Evolutionary conservation across 2,113 vertebrate species (phyloP).

Genomic region (Rostratula benghalensis): DNA sequence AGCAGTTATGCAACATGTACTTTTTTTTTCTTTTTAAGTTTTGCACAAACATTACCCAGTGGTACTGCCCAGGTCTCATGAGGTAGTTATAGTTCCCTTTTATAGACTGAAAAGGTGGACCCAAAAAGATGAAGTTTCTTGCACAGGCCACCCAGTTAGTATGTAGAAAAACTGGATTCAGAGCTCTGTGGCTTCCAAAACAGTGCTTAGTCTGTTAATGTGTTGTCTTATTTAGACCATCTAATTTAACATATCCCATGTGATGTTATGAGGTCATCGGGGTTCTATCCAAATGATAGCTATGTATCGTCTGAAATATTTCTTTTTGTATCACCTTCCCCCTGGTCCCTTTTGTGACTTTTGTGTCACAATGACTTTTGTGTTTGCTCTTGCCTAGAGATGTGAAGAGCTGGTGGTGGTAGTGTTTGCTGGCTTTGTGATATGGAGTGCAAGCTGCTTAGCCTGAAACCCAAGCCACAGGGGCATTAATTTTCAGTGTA

Average conservation of each 20-base stretch:
- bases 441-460: not conserved
- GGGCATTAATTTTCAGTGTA: not conserved
- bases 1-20: not conserved
- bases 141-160: conserved; percentile 4
- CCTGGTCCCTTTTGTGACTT: fast-evolving
- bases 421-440: conserved; percentile 18
- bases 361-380: not conserved
- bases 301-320: not conserved
- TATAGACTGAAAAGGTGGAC: not conserved
- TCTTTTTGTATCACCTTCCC: not conserved
- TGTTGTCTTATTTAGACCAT: conserved; percentile 30
- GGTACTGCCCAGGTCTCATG: not conserved
- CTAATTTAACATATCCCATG: not conserved
- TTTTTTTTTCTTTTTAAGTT: not conserved
- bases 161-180: conserved; percentile 28
- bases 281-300: not conserved
- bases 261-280: not conserved
- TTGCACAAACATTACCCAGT: not conserved
- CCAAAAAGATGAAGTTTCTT: not conserved
- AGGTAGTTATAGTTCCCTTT: not conserved
- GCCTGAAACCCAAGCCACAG: not conserved
- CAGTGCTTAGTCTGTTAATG: conserved; percentile 30
- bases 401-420: not conserved
- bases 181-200: conserved; percentile 22
- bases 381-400: not conserved